Conservation (phyloP, 2,113 vertebrate genomes). For the Tricholaema leucomelas region DNA sequence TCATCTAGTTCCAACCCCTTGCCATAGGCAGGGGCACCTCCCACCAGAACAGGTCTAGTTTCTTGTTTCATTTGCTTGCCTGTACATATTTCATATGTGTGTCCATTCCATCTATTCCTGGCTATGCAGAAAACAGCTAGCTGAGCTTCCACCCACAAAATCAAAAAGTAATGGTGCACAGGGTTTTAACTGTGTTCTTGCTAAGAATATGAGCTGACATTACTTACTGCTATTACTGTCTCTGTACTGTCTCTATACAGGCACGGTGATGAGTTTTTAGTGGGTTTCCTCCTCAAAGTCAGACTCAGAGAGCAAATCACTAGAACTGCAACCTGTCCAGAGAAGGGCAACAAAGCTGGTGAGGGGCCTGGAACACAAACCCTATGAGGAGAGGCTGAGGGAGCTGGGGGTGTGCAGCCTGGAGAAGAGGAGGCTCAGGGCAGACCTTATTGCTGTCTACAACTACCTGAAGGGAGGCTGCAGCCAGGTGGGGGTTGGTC, state of each 20-base stretch:
- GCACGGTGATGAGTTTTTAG: background rate
- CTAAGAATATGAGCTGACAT: background rate
- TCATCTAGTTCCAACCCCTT: too few species aligned
- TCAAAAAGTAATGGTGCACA: background rate
- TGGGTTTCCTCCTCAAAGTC: rapidly evolving
- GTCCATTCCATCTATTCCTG: background rate
- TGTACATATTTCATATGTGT: background rate
- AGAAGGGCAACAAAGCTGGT: too few species aligned
- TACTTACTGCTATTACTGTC: background rate
- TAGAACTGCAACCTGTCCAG: too few species aligned
- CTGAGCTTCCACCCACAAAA: background rate
- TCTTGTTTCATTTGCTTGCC: background rate
- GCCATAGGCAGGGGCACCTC: too few species aligned
- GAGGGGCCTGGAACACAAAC: too few species aligned
- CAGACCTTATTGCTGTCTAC: too few species aligned
- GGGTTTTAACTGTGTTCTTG: background rate
- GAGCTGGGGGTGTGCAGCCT: too few species aligned
- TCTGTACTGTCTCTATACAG: background rate
- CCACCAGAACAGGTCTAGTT: too few species aligned
- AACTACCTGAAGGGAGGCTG: too few species aligned
- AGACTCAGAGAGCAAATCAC: background rate
- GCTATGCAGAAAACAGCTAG: background rate
- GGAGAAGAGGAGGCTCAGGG: too few species aligned
- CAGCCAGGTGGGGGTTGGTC: too few species aligned
- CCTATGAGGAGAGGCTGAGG: too few species aligned